Conservation (phyloP, 1,140 invertebrate species). For the Phocides pigmalion region DNA sequence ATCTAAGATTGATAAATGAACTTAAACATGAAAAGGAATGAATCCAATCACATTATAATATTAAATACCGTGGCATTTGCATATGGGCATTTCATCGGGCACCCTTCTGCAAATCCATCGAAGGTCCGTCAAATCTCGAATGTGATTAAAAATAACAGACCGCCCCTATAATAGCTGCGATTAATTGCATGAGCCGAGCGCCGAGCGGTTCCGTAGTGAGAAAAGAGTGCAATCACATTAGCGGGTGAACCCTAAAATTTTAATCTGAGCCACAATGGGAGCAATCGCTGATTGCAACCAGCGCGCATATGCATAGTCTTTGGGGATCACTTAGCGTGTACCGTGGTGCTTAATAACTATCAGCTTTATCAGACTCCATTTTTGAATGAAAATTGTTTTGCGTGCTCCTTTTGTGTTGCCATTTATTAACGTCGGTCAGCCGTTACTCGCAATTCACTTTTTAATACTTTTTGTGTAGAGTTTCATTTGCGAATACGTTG, state of each 20-base stretch:
- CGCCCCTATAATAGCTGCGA: constrained; percentile 62
- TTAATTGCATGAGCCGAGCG: constrained; percentile 61
- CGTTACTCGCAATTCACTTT: constrained; percentile 33
- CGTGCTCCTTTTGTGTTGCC: constrained; percentile 13
- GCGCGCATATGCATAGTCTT: constrained; percentile 81
- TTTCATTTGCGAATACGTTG: constrained; percentile 33
- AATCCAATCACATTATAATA: constrained; percentile 22
- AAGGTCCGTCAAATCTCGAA: constrained; percentile 48
- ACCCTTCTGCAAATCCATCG: constrained; percentile 5
- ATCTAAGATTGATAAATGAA: too few species aligned
- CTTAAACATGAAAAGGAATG: neutral
- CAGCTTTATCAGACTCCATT: constrained; percentile 28
- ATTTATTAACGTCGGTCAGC: constrained; percentile 32
- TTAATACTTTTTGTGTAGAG: constrained; percentile 32
- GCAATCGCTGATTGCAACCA: constrained; percentile 78
- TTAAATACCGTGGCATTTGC: constrained; percentile 17
- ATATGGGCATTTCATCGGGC: constrained; percentile 19
- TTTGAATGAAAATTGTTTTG: constrained; percentile 37
- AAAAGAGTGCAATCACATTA: constrained; percentile 81
- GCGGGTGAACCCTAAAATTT: constrained; percentile 82
- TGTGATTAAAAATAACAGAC: constrained; percentile 75
- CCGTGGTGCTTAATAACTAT: constrained; percentile 39
- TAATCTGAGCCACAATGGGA: constrained; percentile 80
- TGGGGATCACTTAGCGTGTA: constrained; percentile 78
- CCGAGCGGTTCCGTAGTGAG: constrained; percentile 62